Evolutionary conservation across 2,888 invertebrate species (phyloP), one percentile per base, ranked within the genome.

Genomic region (Cryptophagus acutangulus): DNA sequence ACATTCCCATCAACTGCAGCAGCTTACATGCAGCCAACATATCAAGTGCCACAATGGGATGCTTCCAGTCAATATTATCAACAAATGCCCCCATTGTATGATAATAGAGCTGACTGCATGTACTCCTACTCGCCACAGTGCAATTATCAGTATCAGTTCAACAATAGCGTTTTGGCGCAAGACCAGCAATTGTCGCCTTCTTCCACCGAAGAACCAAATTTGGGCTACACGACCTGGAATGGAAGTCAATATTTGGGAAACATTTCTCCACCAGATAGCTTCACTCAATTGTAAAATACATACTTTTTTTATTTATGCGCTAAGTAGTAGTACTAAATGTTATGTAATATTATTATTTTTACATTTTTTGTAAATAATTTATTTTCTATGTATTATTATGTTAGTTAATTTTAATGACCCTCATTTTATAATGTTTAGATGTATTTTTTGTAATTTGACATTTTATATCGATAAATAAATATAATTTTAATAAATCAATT

Each of bases 31-130:
- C 20, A 33, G 33, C 33, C 26, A 26, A 26, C 12, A 26, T 26
- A 26, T 31, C 20, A 24, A 35, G 18, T 24, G 10, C n/a, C 17
- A 2, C 46, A 44, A 10, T 46, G 46, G 46, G 45, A 49, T 1
- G 25, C 33, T 9, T 33, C 34, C 14, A n/a, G 38, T 13, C 38
- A 36, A 8, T 44, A 49, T n/a, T 46, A 46, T 20, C 15, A 41
- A 2, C 34, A 37, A 17, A 33, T 33, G 14, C 36, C 38, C 10
- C 33, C 37, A 17, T 15, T 37, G 3, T 41, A 40, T 24, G 9
- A 34, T n/a, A 44, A 41, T 13, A 26, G 12, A n/a, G 4, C 41
- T n/a, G 43, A 40, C 5, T 30, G 9, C 15, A 10, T 33, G 3
- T 48, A 43, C 17, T 14, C 38, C 1, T 33, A 33, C 25, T 2